Evolutionary conservation across 1,140 invertebrate genomes (phyloP), one percentile per base, ranked within the genome.

Genomic region (Aleiodes sp.): DNA sequence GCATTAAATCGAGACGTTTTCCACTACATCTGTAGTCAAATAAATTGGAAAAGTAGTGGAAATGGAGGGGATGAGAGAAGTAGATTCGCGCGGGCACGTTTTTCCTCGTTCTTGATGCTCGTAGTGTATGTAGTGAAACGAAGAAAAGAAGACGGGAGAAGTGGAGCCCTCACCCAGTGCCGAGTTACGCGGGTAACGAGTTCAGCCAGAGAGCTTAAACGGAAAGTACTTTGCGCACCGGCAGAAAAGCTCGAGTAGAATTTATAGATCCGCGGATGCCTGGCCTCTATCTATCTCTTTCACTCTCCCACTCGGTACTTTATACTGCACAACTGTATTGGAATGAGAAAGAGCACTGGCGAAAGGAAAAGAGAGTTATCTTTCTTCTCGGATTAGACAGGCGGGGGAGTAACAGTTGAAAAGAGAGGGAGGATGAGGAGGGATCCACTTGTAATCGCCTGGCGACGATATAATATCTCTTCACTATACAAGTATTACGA

Each of bases 151-250:
- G n/a, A n/a, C n/a, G 16, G 21, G 46, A 24, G 16, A 21, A 4
- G 16, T 16, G 21, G 16, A 1, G 7, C 39, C 39, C 39, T 43
- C 39, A 9, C 4, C 46, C 46, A 52, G 10, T 2, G 7, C n/a
- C 12, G 24, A 67, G 57, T 68, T 62, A 68, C 57, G 39, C 39
- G 19, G 14, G 39, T 68, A 62, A 62, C 66, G 66, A 68, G 57
- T 68, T 62, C 37, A 61, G 66, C 28, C 59, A 31, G 28, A 37
- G 57, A 68, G 66, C 66, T 68, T 68, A 68, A 68, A 68, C 66
- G 66, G 39, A 68, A 68, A 68, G 66, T 68, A 68, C 66, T 68
- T 68, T 68, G 66, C 31, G 57, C 65, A 60, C 64, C 43, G 35
- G 21, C 39, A 56, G 65, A 68, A 68, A 68, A 68, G 66, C 66